A percentile compares a stretch with the other conserved stretches of the same genome.
These are phyloP conservation scores for Solenopsis invicta DNA, from an alignment of 1,140 invertebrate genomes.

Conservation along the genomic window DNA sequence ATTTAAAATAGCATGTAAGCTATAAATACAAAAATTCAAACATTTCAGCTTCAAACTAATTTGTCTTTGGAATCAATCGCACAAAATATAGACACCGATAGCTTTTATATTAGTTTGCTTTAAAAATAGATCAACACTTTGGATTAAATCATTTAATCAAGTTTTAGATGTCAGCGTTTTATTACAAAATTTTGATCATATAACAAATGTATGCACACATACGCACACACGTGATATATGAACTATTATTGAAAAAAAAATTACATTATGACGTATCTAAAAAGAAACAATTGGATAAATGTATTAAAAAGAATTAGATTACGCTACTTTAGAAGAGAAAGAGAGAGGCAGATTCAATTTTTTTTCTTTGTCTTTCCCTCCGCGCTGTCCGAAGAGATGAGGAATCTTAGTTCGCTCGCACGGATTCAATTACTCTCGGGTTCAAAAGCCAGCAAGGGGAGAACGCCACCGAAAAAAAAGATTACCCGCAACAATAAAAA, in stretches of 20 bases:
- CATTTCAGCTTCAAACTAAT: neutral
- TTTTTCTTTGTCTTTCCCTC: neutral
- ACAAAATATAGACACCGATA: neutral
- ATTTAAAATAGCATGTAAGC: slow-evolving; percentile 19
- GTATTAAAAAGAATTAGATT: slow-evolving; percentile 32
- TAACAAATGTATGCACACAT: neutral
- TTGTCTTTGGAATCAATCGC: slow-evolving; percentile 5
- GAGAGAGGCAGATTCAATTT: neutral
- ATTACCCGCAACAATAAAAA: slow-evolving; percentile 46
- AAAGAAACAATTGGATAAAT: slow-evolving; percentile 14
- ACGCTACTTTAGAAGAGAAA: neutral
- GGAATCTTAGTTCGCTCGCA: slow-evolving; percentile 44
- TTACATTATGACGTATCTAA: neutral
- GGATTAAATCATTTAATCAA: neutral
- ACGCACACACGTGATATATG: neutral
- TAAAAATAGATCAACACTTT: too few relatives aligned
- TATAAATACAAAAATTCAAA: neutral
- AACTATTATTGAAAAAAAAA: neutral
- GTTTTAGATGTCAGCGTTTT: neutral
- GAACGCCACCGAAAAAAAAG: slow-evolving; percentile 31
- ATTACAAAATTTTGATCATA: neutral
- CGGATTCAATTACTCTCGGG: slow-evolving; percentile 46
- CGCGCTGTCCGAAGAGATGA: neutral
- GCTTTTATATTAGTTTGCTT: neutral
- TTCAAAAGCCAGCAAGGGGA: slow-evolving; percentile 25